Evolutionary conservation across 2,888 invertebrate species (phyloP).

Genomic region (Dasysyrphus tricinctus): DNA sequence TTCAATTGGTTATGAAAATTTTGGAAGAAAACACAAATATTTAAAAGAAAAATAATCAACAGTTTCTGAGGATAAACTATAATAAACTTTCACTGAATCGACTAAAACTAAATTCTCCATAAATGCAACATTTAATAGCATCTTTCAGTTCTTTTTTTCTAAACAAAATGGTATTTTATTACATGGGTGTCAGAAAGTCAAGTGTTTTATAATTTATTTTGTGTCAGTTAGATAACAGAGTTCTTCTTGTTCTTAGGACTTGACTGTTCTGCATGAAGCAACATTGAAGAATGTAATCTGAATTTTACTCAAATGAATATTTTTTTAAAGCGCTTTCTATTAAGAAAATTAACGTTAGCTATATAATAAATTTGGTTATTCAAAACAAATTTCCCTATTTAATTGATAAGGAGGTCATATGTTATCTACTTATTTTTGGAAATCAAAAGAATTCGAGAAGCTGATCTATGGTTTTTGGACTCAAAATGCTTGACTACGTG

Average conservation of each 20-base stretch:
- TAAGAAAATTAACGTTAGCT: not conserved
- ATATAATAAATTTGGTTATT: not conserved
- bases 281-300: not conserved
- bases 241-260: not conserved
- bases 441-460: not conserved
- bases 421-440: not conserved
- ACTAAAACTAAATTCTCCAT: not conserved
- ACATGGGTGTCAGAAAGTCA: not conserved
- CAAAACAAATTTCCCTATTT: not conserved
- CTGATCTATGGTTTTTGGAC: not conserved
- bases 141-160: not conserved
- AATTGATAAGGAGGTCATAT: conserved; percentile 5
- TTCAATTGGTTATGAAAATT: too few relatives aligned
- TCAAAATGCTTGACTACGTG: not conserved
- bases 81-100: too few relatives aligned
- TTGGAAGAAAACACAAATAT: too few relatives aligned
- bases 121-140: not conserved
- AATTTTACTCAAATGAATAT: not conserved
- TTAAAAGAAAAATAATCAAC: too few relatives aligned
- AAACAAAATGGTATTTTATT: too few relatives aligned
- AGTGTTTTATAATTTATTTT: not conserved
- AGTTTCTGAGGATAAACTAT: too few relatives aligned
- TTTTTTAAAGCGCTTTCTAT: not conserved
- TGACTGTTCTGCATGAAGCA: not conserved
- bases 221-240: not conserved